Evolutionary conservation across 2,113 vertebrate species (phyloP), one percentile per base, ranked within the genome.

Genomic region (Naja naja): DNA sequence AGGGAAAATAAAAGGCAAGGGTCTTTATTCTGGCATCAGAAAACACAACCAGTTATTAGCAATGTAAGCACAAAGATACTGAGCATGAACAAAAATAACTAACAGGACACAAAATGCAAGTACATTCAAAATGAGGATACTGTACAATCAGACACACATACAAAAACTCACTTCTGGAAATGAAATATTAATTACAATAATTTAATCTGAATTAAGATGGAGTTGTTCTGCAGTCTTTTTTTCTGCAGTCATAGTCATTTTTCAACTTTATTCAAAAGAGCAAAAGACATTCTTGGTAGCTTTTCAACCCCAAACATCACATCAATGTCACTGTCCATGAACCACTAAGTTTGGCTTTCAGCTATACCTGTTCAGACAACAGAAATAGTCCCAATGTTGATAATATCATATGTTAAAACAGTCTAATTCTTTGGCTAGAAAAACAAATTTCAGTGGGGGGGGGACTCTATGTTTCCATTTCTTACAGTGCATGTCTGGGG

Each of bases 141-240:
- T 43, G 0, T 34, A 93, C 60, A 92, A 96, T 95, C 96, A 93
- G 94, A 96, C 55, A 93, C n/a, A 94, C 55, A 49, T 91, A 92
- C 90, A 89, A 89, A 89, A 93, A 49, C 81, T 94, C 87, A 34
- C 94, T 97, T 95, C 95, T 97, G 96, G 94, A 96, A 96, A 94
- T 6, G 0, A 94, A 97, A 96, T 95, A 90, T 95, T 97, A 97
- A 97, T 97, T 96, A 97, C 96, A 97, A 95, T 97, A 95, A 93
- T 95, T 98, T 96, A 95, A 97, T 97, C 92, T 95, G 94, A 96
- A 97, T 97, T 95, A 95, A 97, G 95, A 94, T 81, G 93, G 94
- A 96, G 96, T 95, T 93, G 94, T 90, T 94, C 95, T 94, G 92
- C 96, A 95, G 93, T 34, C 94, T 96, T 95, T 94, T 96, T 94